Evolutionary conservation across 2,113 vertebrate genomes (phyloP).

Genomic region (Chaetura pelagica): DNA sequence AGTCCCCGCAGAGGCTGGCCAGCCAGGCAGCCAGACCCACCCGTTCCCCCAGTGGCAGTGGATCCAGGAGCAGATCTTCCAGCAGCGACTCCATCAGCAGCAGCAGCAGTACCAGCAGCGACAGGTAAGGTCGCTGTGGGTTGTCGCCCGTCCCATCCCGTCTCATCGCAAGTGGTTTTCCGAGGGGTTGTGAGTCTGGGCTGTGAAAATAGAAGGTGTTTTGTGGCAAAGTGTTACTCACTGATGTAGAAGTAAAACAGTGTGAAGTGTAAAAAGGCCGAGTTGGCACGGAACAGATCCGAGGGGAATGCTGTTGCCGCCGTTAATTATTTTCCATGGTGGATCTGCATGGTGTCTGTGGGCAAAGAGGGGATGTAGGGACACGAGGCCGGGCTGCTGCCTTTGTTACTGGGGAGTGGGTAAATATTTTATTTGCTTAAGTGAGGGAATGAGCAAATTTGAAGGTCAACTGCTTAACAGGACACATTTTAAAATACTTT

Average conservation of each 20-base stretch:
- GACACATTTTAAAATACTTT: neutral
- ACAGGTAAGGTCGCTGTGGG: constrained; percentile 85
- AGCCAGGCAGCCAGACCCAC: constrained; percentile 88
- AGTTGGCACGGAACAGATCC: accelerated
- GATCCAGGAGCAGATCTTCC: constrained; percentile 92
- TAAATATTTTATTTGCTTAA: neutral
- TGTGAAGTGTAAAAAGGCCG: neutral
- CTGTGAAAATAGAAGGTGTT: neutral
- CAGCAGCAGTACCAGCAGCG: constrained; percentile 96
- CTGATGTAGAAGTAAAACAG: accelerated
- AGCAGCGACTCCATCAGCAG: constrained; percentile 98
- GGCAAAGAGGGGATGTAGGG: accelerated
- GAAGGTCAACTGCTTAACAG: neutral
- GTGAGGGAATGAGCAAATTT: neutral
- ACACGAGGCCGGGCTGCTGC: neutral
- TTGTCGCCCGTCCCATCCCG: neutral
- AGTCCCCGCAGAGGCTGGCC: constrained; percentile 91
- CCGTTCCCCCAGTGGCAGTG: constrained; percentile 91
- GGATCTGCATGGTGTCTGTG: accelerated
- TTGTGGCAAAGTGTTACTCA: accelerated
- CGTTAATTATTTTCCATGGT: accelerated
- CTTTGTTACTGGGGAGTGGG: accelerated
- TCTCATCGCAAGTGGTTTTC: accelerated
- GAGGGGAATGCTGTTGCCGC: accelerated
- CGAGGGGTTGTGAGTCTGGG: neutral